phyloP scores from a whole-genome alignment of 2,888 invertebrate species.

The Eristalinus sepulchralis region DNA sequence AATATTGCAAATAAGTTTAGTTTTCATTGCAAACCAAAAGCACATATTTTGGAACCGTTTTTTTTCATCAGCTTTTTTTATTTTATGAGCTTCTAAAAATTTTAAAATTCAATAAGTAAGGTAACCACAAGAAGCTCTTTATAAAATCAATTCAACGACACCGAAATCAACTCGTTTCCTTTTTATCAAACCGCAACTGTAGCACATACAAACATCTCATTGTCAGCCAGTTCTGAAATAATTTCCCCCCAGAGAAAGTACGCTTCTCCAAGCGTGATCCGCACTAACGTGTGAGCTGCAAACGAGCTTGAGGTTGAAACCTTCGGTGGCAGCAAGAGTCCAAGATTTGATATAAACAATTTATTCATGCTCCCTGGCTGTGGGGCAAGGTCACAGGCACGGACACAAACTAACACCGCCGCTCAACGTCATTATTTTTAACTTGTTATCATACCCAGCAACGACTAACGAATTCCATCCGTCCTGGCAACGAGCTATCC shows the following conservation, averaged over 20 bases:
- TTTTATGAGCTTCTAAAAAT: too few species aligned
- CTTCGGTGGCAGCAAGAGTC: neutral
- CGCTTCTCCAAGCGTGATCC: neutral
- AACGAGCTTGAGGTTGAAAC: neutral
- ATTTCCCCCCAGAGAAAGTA: neutral
- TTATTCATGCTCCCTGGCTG: neutral
- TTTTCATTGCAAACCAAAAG: too few species aligned
- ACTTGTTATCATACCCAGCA: neutral
- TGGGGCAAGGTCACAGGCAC: neutral
- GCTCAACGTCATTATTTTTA: neutral
- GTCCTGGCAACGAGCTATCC: constrained; percentile 27
- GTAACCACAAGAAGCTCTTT: too few species aligned
- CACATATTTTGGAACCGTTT: too few species aligned
- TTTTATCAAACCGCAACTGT: too few species aligned
- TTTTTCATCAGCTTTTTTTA: too few species aligned
- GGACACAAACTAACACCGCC: neutral
- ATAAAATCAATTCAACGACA: too few species aligned
- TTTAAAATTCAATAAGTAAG: too few species aligned
- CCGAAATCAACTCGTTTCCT: too few species aligned
- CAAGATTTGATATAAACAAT: neutral
- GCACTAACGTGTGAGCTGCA: neutral
- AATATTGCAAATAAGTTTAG: too few species aligned
- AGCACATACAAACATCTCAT: neutral
- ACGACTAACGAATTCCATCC: constrained; percentile 23
- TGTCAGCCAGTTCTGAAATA: neutral